Evolutionary conservation across 2,113 vertebrate species (phyloP), one percentile per base, ranked within the genome.

Genomic region (Silurus asotus): DNA sequence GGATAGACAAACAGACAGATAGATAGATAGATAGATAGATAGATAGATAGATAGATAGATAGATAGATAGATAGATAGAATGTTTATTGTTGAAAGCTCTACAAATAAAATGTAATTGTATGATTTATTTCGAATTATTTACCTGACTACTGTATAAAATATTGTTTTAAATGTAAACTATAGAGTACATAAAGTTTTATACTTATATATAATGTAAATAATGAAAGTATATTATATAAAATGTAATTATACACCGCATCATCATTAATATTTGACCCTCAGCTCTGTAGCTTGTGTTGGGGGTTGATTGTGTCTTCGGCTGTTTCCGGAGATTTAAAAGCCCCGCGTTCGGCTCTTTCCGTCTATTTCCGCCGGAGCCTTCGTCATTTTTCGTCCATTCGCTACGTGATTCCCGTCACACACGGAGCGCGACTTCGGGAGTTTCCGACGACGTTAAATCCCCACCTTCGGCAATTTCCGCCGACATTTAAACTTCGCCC

Each of bases 401-500:
- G 0, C 5, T 48, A 4, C 56, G 56, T 61, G 77, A 5, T 13
- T 59, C 28, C 77, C 11, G 56, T 45, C 56, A 48, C 56, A 15
- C 4, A 11, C 8, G n/a, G 37, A 37, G 5, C 28, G 10, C 9
- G 6, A n/a, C 0, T 69, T 86, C 86, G 88, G 64, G 20, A 81
- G 5, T 86, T 78, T 83, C 76, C 84, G 89, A 4, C 51, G 0
- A 0, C 2, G n/a, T 11, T 28, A 78, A 72, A 53, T 65, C 23
- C 25, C 55, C 19, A 37, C 25, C 58, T 80, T 89, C 88, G 88
- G 83, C 10, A 23, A 20, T 78, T 84, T 90, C 78, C 87, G 87
- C 10, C 67, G 82, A 85, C 69, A 79, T 86, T 84, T 84, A 81
- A 67, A 82, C 88, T 87, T 84, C 69, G 72, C 90, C 87, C 88